phyloP scores from a whole-genome alignment of 2,888 invertebrate species.

The Mactromeris polynyma region DNA sequence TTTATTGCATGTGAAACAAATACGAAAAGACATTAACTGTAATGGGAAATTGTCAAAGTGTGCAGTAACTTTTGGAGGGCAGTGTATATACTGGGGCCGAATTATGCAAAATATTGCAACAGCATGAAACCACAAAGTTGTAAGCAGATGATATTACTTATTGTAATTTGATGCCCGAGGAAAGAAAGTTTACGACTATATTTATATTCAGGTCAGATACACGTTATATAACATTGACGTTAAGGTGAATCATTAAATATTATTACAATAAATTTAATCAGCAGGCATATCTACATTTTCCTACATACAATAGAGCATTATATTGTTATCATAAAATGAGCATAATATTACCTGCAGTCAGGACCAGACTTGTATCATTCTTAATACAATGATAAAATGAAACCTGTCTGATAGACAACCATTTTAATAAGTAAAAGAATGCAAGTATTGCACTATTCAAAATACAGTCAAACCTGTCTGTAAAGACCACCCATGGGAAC shows the following conservation, averaged over 20 bases:
- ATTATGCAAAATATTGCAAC: neutral
- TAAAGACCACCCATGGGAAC: too few species aligned
- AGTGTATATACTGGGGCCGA: too few species aligned
- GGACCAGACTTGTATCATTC: too few species aligned
- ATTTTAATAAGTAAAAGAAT: too few species aligned
- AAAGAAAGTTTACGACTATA: neutral
- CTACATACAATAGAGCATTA: neutral
- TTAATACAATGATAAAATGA: too few species aligned
- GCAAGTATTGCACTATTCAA: too few species aligned
- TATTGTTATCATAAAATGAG: slow-evolving; percentile 1
- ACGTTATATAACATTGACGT: neutral
- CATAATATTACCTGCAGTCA: neutral
- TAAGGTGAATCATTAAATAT: neutral
- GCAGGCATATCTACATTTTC: neutral
- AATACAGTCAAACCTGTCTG: too few species aligned
- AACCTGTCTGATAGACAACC: too few species aligned
- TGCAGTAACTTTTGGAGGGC: too few species aligned
- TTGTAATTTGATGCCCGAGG: neutral
- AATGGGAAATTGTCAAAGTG: too few species aligned
- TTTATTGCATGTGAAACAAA: too few species aligned
- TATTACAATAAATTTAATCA: slow-evolving; percentile 3
- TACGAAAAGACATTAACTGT: too few species aligned
- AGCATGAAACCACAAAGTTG: neutral
- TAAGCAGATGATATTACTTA: neutral
- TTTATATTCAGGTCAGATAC: neutral